Percentiles rank a stretch among this genome's conserved stretches.
phyloP scores from a whole-genome alignment of 2,113 vertebrate species.

The Sus scrofa region T2T-Sscrofa CM000813.6:49300001-49300500 shows the following conservation, averaged over 20 bases:
- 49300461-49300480: too few relatives aligned
- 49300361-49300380: too few relatives aligned
- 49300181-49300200: neutral
- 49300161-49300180: neutral
- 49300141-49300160: neutral
- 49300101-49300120: neutral
- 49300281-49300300: neutral
- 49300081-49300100: neutral
- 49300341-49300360: too few relatives aligned
- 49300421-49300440: too few relatives aligned
- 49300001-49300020: neutral
- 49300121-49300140: neutral
- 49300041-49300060: neutral
- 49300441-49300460: too few relatives aligned
- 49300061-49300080: conserved; percentile 1
- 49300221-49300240: fast-evolving
- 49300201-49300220: neutral
- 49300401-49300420: too few relatives aligned
- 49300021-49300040: neutral
- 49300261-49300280: neutral
- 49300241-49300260: neutral
- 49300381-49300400: too few relatives aligned
- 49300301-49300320: neutral
- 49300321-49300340: too few relatives aligned
- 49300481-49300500: too few relatives aligned